Evolutionary conservation across 2,888 invertebrate species (phyloP).

Genomic region (Ramazzottius varieornatus): DNA sequence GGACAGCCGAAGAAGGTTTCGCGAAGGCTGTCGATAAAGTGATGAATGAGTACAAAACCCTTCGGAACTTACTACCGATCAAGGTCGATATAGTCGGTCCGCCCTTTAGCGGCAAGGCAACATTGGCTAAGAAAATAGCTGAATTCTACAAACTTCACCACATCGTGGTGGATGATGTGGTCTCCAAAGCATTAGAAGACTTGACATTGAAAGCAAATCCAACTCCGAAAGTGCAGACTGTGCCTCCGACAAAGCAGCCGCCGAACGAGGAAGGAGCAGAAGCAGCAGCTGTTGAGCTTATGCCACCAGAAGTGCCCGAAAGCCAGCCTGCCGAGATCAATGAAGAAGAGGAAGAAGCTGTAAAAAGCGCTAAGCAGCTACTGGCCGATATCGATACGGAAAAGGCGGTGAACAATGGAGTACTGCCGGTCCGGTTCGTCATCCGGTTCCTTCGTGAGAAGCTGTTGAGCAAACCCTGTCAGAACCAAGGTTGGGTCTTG

Average conservation of each 20-base stretch:
- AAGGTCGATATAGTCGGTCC: constrained; percentile 22
- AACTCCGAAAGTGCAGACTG: neutral
- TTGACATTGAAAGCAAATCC: neutral
- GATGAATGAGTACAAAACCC: neutral
- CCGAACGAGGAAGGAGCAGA: neutral
- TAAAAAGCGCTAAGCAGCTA: neutral
- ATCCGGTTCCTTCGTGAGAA: constrained; percentile 14
- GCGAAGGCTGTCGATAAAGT: constrained; percentile 8
- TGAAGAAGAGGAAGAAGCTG: neutral
- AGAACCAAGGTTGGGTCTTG: constrained; percentile 25
- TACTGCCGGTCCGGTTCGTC: constrained; percentile 18
- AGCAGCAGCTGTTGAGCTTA: neutral
- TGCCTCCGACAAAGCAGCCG: neutral
- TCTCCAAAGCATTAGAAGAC: constrained; percentile 18
- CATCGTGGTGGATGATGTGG: constrained; percentile 19
- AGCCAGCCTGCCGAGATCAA: neutral
- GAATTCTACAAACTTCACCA: constrained; percentile 23
- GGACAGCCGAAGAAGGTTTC: constrained; percentile 22
- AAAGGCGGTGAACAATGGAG: constrained; percentile 14
- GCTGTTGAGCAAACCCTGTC: constrained; percentile 22
- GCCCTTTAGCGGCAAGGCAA: constrained; percentile 22
- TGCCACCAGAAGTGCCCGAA: neutral
- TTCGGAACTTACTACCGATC: constrained; percentile 15
- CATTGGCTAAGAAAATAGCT: constrained; percentile 20
- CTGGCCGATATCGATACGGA: neutral